phyloP scores from a whole-genome alignment of 2,888 invertebrate species.

The Tetramorium bicarinatum region DNA sequence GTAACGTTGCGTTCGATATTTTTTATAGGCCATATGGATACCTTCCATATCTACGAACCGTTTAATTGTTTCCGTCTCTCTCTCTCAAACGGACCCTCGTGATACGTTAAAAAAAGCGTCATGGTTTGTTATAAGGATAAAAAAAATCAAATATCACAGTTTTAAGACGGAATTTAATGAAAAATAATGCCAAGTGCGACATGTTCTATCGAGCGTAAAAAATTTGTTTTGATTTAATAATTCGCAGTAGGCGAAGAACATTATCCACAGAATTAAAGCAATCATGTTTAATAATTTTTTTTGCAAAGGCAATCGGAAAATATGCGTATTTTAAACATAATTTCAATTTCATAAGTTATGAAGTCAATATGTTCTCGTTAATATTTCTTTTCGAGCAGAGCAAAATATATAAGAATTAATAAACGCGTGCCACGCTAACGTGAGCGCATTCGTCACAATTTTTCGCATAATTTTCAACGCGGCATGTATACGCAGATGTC shows the following conservation, averaged over 20 bases:
- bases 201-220: not conserved
- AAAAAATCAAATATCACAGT: constrained; percentile 4
- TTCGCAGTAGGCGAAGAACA: too few species aligned
- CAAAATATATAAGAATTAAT: constrained; percentile 22
- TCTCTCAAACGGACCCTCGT: constrained; percentile 34
- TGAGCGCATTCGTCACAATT: constrained; percentile 71
- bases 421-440: constrained; percentile 40
- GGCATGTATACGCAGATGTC: constrained; percentile 78
- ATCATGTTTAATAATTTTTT: not conserved
- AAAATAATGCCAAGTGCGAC: not conserved
- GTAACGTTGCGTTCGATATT: constrained; percentile 28
- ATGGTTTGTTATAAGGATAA: constrained; percentile 45
- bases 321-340: not conserved
- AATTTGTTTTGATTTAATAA: not conserved
- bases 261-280: not conserved
- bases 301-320: not conserved
- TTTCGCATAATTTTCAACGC: constrained; percentile 76
- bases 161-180: not conserved
- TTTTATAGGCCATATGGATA: constrained; percentile 66
- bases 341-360: not conserved
- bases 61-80: constrained; percentile 68
- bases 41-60: constrained; percentile 54
- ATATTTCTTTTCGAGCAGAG: not conserved
- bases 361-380: not conserved
- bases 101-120: constrained; percentile 33